These are phyloP conservation scores for Pavo muticus DNA, from an alignment of 2,113 vertebrate species.

Conservation along the genomic window DNA sequence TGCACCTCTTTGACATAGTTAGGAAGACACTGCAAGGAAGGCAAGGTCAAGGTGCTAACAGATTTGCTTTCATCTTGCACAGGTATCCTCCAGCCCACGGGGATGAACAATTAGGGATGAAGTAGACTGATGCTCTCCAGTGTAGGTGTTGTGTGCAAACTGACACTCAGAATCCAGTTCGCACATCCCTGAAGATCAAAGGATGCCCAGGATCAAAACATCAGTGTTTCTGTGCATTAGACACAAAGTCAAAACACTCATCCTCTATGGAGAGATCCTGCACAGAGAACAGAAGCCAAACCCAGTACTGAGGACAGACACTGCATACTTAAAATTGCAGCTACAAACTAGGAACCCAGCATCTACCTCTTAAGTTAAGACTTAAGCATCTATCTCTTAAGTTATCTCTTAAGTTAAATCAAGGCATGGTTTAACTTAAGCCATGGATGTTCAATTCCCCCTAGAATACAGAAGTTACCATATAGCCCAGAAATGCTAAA, in stretches of 20 bases:
- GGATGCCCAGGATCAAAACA: neutral
- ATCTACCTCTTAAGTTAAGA: neutral
- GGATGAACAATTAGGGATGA: neutral
- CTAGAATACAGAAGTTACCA: neutral
- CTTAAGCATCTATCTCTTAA: too few species aligned
- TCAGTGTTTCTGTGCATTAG: neutral
- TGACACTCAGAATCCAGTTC: neutral
- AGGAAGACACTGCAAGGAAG: neutral
- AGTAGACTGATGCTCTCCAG: neutral
- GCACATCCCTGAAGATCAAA: neutral
- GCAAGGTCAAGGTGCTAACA: neutral
- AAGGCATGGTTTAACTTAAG: neutral
- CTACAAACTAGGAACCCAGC: neutral
- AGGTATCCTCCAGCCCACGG: neutral
- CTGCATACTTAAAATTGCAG: neutral
- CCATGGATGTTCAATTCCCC: neutral
- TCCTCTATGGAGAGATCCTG: neutral
- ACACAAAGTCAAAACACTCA: neutral
- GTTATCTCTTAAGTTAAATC: too few species aligned
- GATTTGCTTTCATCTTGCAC: neutral
- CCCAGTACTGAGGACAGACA: neutral
- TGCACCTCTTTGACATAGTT: neutral
- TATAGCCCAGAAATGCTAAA: neutral
- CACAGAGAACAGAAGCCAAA: neutral
- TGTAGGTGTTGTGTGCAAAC: neutral